phyloP scores from a whole-genome alignment of 1,140 invertebrate species.

The Myzus persicae region DNA sequence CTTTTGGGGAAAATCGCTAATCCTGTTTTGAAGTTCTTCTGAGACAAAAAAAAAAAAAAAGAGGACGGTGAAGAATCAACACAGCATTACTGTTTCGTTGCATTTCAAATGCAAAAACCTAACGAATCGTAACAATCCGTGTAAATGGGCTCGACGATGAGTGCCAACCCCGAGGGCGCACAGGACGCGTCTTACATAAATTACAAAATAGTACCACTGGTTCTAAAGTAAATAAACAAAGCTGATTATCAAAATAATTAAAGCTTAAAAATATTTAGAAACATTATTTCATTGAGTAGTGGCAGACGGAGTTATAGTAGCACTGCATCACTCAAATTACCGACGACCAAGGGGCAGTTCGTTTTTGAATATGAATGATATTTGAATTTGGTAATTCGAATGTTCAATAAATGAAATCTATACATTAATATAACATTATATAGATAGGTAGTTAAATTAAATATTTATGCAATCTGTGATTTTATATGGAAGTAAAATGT shows the following conservation, averaged over 20 bases:
- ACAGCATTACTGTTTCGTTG: conserved; percentile 26
- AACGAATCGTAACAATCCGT: conserved; percentile 55
- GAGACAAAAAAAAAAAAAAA: background rate
- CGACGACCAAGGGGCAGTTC: background rate
- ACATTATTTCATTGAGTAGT: background rate
- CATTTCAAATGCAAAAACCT: conserved; percentile 56
- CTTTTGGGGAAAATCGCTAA: background rate
- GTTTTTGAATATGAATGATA: no score
- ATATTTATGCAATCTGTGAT: background rate
- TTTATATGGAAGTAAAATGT: background rate
- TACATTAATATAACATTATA: background rate
- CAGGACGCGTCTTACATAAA: conserved; percentile 40
- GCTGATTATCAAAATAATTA: conserved; percentile 54
- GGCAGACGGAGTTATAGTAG: background rate
- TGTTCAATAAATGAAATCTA: no score
- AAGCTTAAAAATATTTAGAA: conserved; percentile 21
- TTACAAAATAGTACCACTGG: conserved; percentile 13
- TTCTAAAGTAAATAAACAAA: conserved; percentile 41
- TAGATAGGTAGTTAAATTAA: background rate
- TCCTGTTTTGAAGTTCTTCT: background rate
- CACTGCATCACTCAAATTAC: background rate
- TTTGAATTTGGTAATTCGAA: no score
- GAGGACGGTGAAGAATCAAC: conserved; percentile 10
- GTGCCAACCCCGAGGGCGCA: background rate
- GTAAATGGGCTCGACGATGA: conserved; percentile 29